Evolutionary conservation across 2,797 vertebrate genomes (phyloP).

Genomic region (Clarias fuscus): DNA sequence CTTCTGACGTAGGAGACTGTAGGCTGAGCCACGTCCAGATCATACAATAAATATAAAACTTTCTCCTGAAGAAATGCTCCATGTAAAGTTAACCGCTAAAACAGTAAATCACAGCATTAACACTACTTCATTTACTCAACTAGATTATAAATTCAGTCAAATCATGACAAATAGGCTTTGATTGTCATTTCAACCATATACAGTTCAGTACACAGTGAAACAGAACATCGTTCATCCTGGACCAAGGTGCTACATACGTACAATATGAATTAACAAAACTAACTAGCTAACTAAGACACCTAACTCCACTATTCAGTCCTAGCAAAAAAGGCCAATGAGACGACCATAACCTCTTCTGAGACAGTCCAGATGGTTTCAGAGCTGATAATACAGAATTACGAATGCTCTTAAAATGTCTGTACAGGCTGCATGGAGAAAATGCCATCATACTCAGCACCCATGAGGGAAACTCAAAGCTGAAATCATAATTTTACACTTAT

Average conservation of each 20-base stretch:
- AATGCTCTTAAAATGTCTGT: slow-evolving; percentile 1
- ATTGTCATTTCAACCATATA: no score
- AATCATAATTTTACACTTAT: not conserved
- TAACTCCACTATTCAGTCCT: not conserved
- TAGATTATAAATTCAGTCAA: not conserved
- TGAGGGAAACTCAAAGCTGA: not conserved
- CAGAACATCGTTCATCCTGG: no score
- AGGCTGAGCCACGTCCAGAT: not conserved
- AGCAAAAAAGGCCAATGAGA: not conserved
- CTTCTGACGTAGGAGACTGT: not conserved
- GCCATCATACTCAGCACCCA: not conserved
- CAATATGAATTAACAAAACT: no score
- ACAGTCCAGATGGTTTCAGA: slow-evolving; percentile 8
- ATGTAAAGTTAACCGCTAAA: not conserved
- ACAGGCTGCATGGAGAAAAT: not conserved
- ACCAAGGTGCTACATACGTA: no score
- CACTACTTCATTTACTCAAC: not conserved
- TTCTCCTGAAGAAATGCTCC: not conserved
- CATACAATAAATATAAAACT: not conserved
- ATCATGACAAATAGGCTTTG: no score
- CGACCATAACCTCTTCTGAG: not conserved
- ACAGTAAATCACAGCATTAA: not conserved
- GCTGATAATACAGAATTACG: slow-evolving; percentile 13
- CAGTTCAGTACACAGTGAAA: no score
- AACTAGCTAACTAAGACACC: no score